These are phyloP conservation scores for Drosophila subobscura DNA, from an alignment of 1,140 invertebrate genomes.

Conservation along the genomic window DNA sequence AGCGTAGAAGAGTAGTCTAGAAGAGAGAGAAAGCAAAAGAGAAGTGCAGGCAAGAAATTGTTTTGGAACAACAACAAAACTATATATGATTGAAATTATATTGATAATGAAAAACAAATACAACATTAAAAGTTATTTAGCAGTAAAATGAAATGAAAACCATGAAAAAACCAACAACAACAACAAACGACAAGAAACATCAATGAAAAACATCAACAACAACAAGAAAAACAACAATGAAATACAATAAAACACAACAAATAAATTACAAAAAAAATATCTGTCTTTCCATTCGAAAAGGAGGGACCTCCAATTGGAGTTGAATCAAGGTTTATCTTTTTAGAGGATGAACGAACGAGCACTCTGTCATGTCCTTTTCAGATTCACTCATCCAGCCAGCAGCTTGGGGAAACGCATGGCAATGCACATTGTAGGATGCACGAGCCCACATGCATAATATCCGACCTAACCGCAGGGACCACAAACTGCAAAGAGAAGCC, in stretches of 20 bases:
- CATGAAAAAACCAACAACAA: constrained; percentile 42
- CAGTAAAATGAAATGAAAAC: constrained; percentile 58
- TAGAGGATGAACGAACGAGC: too few relatives aligned
- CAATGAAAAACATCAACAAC: constrained; percentile 60
- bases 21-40: constrained; percentile 27
- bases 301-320: neutral
- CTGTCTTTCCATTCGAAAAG: constrained; percentile 13
- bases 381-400: too few relatives aligned
- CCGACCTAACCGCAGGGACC: too few relatives aligned
- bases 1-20: constrained; percentile 12
- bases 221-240: constrained; percentile 69
- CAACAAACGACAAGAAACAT: constrained; percentile 62
- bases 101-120: constrained; percentile 62
- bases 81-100: constrained; percentile 38
- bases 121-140: constrained; percentile 81
- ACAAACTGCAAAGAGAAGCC: neutral
- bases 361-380: too few relatives aligned
- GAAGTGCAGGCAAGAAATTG: constrained; percentile 35
- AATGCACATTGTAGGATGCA: too few relatives aligned
- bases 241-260: constrained; percentile 79
- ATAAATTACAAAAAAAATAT: constrained; percentile 63
- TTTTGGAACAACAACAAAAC: constrained; percentile 25
- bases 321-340: too few relatives aligned
- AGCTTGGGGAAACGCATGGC: neutral
- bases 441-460: too few relatives aligned